Conservation (phyloP, 2,888 invertebrate genomes). For the Cotesia congregata region DNA sequence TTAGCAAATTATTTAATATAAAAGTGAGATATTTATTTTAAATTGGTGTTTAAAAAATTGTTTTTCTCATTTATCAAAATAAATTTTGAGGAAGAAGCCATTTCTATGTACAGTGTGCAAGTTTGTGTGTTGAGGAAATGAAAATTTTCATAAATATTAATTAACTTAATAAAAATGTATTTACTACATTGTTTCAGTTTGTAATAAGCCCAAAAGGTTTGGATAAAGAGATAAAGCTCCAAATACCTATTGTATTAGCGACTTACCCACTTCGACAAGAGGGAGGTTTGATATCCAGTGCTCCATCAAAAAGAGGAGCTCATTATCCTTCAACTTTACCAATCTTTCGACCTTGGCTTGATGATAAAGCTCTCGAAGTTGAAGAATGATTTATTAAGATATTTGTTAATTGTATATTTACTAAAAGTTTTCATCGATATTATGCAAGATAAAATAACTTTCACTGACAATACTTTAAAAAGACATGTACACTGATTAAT, state of each 20-base stretch:
- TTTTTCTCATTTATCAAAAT: too few species aligned
- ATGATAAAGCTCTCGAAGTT: slow-evolving; percentile 76
- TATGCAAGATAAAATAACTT: too few species aligned
- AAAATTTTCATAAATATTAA: too few species aligned
- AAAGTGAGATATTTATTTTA: too few species aligned
- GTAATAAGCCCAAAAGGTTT: slow-evolving; percentile 92
- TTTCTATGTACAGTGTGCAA: too few species aligned
- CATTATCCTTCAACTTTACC: slow-evolving; percentile 94
- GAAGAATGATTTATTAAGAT: slow-evolving; percentile 59
- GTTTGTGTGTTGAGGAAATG: too few species aligned
- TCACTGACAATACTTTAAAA: too few species aligned
- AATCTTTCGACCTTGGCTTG: slow-evolving; percentile 90
- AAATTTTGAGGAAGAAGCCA: too few species aligned
- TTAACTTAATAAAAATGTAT: neutral
- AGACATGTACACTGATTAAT: too few species aligned
- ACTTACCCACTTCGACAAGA: slow-evolving; percentile 87
- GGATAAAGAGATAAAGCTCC: slow-evolving; percentile 92
- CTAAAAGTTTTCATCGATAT: slow-evolving; percentile 7
- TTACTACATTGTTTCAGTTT: slow-evolving; percentile 75
- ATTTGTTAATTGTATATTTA: neutral
- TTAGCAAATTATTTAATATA: too few species aligned
- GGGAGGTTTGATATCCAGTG: slow-evolving; percentile 76
- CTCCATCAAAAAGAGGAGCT: slow-evolving; percentile 83
- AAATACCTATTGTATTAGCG: slow-evolving; percentile 91
- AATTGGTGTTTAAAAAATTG: too few species aligned